Conservation (phyloP, 1,140 invertebrate genomes). For the Cecropterus lyciades region DNA sequence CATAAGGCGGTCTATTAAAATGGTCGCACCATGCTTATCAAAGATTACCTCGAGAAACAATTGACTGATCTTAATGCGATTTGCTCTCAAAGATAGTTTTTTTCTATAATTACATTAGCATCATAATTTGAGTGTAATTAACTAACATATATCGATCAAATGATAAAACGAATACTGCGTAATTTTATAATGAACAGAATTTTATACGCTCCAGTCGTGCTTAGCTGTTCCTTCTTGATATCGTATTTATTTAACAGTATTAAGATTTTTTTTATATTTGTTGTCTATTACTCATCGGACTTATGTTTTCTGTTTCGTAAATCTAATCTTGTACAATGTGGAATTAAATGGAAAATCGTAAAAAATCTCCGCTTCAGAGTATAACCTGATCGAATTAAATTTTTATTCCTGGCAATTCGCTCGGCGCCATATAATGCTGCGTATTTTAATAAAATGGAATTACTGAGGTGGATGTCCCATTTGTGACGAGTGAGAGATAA, state of each 20-base stretch:
- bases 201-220: too few species aligned
- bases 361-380: conserved; percentile 48
- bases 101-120: too few species aligned
- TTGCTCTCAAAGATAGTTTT: too few species aligned
- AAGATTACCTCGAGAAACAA: too few species aligned
- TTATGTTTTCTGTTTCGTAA: conserved; percentile 27
- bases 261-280: background rate
- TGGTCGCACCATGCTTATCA: too few species aligned
- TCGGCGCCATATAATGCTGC: conserved; percentile 54
- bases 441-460: conserved; percentile 74
- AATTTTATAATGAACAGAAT: too few species aligned
- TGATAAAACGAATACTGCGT: too few species aligned
- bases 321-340: conserved; percentile 38
- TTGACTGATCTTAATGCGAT: too few species aligned
- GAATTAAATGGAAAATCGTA: conserved; percentile 55
- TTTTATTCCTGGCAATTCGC: conserved; percentile 59
- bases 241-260: background rate
- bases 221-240: too few species aligned
- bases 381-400: conserved; percentile 53
- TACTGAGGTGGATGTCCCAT: conserved; percentile 44
- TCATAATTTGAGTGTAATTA: too few species aligned
- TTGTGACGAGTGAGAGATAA: background rate
- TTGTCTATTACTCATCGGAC: conserved; percentile 15
- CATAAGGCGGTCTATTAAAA: too few species aligned
- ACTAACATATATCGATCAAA: too few species aligned